A percentile compares a stretch with the other conserved stretches of the same genome.
These are phyloP conservation scores for Synanceia verrucosa DNA, from an alignment of 2,797 vertebrate genomes.

Conservation along the genomic window DNA sequence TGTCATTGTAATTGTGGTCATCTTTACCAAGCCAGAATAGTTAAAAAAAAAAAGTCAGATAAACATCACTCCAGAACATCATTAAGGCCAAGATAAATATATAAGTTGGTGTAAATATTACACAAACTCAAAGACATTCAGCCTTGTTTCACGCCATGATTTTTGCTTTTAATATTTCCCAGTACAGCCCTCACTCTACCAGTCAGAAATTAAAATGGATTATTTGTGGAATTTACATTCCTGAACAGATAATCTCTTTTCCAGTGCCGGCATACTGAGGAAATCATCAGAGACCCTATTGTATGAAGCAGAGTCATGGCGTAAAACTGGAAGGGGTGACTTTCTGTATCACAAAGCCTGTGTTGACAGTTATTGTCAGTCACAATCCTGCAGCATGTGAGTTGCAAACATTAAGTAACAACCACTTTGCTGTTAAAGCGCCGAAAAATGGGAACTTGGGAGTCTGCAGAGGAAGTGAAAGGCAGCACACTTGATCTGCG, in stretches of 20 bases:
- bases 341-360: conserved; percentile 22
- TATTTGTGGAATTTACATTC: conserved; percentile 70
- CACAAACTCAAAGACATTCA: background rate
- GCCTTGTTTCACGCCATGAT: background rate
- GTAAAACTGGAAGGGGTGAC: conserved; percentile 48
- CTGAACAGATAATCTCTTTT: conserved; percentile 69
- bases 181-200: background rate
- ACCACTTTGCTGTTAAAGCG: background rate
- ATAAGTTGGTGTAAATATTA: background rate
- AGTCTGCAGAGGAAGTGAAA: conserved; percentile 16
- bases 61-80: background rate
- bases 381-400: conserved; percentile 1
- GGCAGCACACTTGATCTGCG: background rate
- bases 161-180: conserved; percentile 4
- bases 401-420: conserved; percentile 17
- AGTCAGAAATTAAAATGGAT: conserved; percentile 59
- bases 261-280: conserved; percentile 43
- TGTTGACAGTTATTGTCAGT: background rate
- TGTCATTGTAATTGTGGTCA: background rate
- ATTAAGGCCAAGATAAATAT: background rate
- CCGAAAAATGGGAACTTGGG: conserved; percentile 12
- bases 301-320: conserved; percentile 38
- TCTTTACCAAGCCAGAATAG: background rate
- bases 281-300: conserved; percentile 65
- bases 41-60: background rate